Evolutionary conservation across 2,888 invertebrate genomes (phyloP).

Genomic region (Napeogenes sylphis): DNA sequence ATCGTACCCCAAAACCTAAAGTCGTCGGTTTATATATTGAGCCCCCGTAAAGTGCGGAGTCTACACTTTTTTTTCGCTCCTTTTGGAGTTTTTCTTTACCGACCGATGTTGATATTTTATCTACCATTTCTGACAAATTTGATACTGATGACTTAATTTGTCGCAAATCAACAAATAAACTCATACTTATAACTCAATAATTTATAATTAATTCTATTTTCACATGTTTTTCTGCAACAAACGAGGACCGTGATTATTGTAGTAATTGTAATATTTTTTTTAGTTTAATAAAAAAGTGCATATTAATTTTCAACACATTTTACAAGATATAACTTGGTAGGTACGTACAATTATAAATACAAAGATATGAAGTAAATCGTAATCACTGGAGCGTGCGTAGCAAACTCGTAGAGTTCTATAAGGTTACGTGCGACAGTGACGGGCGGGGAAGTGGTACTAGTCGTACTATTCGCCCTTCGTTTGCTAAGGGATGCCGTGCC

Average conservation of each 20-base stretch:
- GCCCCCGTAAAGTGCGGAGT: slow-evolving; percentile 50
- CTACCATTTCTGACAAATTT: slow-evolving; percentile 72
- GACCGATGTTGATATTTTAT: slow-evolving; percentile 63
- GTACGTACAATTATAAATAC: too few relatives aligned
- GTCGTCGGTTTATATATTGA: slow-evolving; percentile 66
- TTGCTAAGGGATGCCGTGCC: slow-evolving; percentile 47
- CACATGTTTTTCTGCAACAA: slow-evolving; percentile 28
- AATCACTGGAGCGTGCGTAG: slow-evolving; percentile 51
- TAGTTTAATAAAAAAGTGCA: too few relatives aligned
- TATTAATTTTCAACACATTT: too few relatives aligned
- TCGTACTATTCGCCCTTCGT: slow-evolving; percentile 51
- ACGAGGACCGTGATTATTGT: too few relatives aligned
- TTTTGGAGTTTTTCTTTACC: slow-evolving; percentile 48
- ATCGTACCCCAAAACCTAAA: slow-evolving; percentile 67
- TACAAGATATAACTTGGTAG: too few relatives aligned
- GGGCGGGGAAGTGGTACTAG: slow-evolving; percentile 53
- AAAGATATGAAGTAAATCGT: too few relatives aligned
- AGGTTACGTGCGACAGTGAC: slow-evolving; percentile 72
- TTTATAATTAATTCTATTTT: slow-evolving; percentile 19
- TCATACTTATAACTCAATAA: slow-evolving; percentile 48
- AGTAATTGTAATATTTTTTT: too few relatives aligned
- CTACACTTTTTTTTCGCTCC: slow-evolving; percentile 48
- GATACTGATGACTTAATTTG: slow-evolving; percentile 71
- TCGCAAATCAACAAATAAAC: slow-evolving; percentile 72
- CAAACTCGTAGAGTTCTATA: slow-evolving; percentile 47